Percentiles rank a stretch among this genome's conserved stretches.
phyloP scores from a whole-genome alignment of 2,797 vertebrate genomes.

The Pantherophis vulpinus region DNA sequence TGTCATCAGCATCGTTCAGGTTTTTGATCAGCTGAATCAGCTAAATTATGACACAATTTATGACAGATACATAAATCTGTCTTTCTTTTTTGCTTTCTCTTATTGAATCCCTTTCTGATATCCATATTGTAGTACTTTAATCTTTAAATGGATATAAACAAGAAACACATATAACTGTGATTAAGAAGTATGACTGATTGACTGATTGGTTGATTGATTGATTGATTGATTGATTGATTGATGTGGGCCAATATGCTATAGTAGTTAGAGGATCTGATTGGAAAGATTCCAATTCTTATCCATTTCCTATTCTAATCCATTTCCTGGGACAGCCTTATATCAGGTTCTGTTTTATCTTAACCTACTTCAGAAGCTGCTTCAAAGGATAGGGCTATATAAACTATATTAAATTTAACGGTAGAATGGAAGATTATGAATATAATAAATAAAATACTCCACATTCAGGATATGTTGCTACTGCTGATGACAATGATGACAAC shows the following conservation, averaged over 20 bases:
- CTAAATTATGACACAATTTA: neutral
- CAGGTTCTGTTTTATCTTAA: neutral
- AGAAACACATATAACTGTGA: neutral
- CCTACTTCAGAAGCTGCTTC: neutral
- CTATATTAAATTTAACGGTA: neutral
- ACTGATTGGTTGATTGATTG: neutral
- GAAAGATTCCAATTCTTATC: neutral
- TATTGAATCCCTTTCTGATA: neutral
- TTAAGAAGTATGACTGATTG: neutral
- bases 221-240: neutral
- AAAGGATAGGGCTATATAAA: neutral
- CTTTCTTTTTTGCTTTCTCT: neutral
- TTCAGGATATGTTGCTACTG: neutral
- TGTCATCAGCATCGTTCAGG: neutral
- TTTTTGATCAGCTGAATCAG: neutral
- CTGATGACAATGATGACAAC: neutral
- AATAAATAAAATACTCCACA: neutral
- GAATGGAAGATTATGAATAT: neutral
- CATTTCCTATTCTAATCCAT: neutral
- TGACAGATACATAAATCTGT: neutral
- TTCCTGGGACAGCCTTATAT: neutral
- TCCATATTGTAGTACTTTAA: neutral
- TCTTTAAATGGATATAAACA: neutral
- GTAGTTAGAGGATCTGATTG: neutral
- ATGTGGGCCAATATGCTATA: neutral